phyloP scores from a whole-genome alignment of 2,113 vertebrate genomes.

The Cheirogaleus medius region DNA sequence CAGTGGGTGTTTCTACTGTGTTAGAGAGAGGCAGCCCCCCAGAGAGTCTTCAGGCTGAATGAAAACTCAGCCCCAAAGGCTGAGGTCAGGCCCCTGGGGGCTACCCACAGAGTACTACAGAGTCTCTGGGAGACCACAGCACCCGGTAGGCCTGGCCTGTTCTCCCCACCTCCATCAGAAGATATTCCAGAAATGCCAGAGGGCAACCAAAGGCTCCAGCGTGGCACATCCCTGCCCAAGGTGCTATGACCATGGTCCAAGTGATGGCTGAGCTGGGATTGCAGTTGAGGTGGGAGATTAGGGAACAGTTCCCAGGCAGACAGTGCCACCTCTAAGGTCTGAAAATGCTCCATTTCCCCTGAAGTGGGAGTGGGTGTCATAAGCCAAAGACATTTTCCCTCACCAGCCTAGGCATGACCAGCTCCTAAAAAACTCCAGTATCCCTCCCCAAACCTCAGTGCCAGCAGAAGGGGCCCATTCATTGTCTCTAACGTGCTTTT shows the following conservation, averaged over 20 bases:
- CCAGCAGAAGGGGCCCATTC: not conserved
- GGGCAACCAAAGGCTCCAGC: not conserved
- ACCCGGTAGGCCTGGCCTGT: not conserved
- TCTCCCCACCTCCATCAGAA: not conserved
- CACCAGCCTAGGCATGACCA: not conserved
- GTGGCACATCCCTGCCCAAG: not conserved
- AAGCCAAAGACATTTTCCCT: not conserved
- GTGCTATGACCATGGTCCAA: not conserved
- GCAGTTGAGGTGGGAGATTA: not conserved
- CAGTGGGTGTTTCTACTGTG: not conserved
- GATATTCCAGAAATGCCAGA: not conserved
- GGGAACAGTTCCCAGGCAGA: not conserved
- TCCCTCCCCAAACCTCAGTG: not conserved
- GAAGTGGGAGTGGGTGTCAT: not conserved
- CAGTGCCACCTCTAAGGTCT: not conserved
- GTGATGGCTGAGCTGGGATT: not conserved
- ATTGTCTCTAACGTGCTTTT: not conserved
- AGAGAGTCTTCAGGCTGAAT: not conserved
- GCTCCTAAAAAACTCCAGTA: conserved; percentile 19
- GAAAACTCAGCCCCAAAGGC: not conserved
- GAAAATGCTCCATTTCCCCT: conserved; percentile 13
- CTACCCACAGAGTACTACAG: not conserved
- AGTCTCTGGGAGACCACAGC: not conserved
- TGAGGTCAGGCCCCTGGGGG: not conserved
- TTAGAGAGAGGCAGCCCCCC: not conserved